Percentiles rank a stretch among this genome's conserved stretches.
phyloP scores from a whole-genome alignment of 2,888 invertebrate genomes.

The Pyrocoelia pectoralis region DNA sequence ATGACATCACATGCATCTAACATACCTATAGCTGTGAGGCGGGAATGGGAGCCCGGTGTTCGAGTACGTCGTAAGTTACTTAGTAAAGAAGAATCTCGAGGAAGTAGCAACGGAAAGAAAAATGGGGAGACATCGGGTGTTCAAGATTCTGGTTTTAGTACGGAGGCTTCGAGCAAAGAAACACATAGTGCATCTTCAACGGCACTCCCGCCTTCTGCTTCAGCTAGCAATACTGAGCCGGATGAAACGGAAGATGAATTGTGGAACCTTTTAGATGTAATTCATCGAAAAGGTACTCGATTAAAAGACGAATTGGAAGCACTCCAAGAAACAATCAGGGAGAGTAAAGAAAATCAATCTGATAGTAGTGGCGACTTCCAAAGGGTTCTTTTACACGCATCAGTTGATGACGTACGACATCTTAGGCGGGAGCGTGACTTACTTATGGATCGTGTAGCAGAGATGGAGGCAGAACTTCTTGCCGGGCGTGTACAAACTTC shows the following conservation, averaged over 20 bases:
- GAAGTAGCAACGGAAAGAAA: slow-evolving; percentile 55
- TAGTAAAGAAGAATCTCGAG: slow-evolving; percentile 49
- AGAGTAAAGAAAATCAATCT: slow-evolving; percentile 23
- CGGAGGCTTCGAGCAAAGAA: slow-evolving; percentile 85
- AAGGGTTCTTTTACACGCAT: slow-evolving; percentile 54
- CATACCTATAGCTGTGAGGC: slow-evolving; percentile 64
- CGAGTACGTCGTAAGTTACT: slow-evolving; percentile 68
- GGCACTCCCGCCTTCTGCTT: slow-evolving; percentile 61
- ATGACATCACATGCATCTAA: slow-evolving; percentile 60
- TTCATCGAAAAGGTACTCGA: slow-evolving; percentile 77
- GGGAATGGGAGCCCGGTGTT: slow-evolving; percentile 85
- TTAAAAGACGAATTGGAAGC: slow-evolving; percentile 67
- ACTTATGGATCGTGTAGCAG: slow-evolving; percentile 76
- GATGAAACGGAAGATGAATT: slow-evolving; percentile 79
- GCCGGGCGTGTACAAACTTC: slow-evolving; percentile 72
- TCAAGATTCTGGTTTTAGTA: slow-evolving; percentile 90
- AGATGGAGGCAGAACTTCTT: slow-evolving; percentile 77
- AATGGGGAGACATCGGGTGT: slow-evolving; percentile 67
- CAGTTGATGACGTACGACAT: slow-evolving; percentile 66
- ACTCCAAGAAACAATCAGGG: slow-evolving; percentile 65
- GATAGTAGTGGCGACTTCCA: slow-evolving; percentile 53
- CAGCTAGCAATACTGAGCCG: slow-evolving; percentile 50
- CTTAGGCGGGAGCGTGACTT: slow-evolving; percentile 79
- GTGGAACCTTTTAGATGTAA: slow-evolving; percentile 86
- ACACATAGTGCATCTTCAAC: slow-evolving; percentile 77